phyloP scores from a whole-genome alignment of 2,888 invertebrate species.

The Drosophila eohydei region DNA sequence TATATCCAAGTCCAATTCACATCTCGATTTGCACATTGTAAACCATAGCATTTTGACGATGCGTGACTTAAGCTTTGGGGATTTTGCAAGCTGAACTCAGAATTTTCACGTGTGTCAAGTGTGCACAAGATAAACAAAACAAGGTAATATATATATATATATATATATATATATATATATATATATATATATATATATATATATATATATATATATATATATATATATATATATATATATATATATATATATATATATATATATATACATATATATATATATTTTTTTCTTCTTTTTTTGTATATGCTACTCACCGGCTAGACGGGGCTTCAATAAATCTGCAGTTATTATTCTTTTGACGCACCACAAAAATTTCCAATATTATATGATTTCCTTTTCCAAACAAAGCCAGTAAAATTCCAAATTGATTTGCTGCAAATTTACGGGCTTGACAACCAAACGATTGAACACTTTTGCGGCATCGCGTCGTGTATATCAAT shows the following conservation, averaged over 20 bases:
- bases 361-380: conserved; percentile 4
- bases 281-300: too few species aligned
- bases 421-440: conserved; percentile 34
- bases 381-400: conserved; percentile 26
- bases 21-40: conserved; percentile 58
- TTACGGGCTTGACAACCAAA: conserved; percentile 25
- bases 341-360: conserved; percentile 14
- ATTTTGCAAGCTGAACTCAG: conserved; percentile 26
- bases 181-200: background rate
- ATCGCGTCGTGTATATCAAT: conserved; percentile 19
- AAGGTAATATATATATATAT: background rate
- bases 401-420: conserved; percentile 23
- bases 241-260: background rate
- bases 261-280: too few species aligned
- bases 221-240: background rate
- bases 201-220: background rate
- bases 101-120: conserved; percentile 49
- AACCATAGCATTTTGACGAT: conserved; percentile 48
- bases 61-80: conserved; percentile 54
- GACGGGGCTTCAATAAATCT: conserved; percentile 7
- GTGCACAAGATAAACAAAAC: conserved; percentile 18
- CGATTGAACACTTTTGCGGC: conserved; percentile 26
- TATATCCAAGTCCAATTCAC: conserved; percentile 27
- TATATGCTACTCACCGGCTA: background rate
- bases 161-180: background rate